Base-by-base conservation (phyloP, 2,888 invertebrate species). In the Phortica magna region DNA sequence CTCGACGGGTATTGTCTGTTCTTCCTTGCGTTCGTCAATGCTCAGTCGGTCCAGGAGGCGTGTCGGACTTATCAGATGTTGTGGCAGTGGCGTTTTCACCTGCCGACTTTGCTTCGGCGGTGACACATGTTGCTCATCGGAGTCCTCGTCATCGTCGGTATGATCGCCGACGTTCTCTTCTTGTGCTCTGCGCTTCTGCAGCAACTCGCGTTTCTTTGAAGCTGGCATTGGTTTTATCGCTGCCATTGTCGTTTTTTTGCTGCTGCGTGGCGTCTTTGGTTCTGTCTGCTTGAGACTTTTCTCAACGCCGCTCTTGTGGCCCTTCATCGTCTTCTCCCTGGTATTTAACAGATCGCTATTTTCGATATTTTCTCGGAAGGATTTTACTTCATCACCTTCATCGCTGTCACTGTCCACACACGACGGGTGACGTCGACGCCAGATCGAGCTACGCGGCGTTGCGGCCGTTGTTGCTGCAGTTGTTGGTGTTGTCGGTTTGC, bases 61-160 rank as follows among this genome's bases (percentile, higher is more conserved):
- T 7, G 91, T 86, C 0, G 92, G 92, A 72, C 91, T 92, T 14
- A 91, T 87, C 9, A 91, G 22, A 39, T 88, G 84, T n/a, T 84
- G 82, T 4, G 84, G 77, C 73, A 83, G 67, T 12, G 77, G 57
- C 3, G 71, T 76, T 67, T 19, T 39, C 70, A 0, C 65, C 81
- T 82, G 39, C 71, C 83, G 84, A 70, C 89, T 80, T 73, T 90
- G 91, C 59, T 92, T 92, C 1, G 92, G 91, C 12, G 92, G 92
- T 6, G 92, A 91, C 2, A 80, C 87, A 55, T 87, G 77, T 48
- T 72, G 72, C 9, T 10, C 61, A 12, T 82, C 80, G 7, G 80
- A 81, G 10, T 67, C 73, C 4, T 65, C 76, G 4, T 81, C 81
- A 10, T 80, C 82, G 19, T 79, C 79, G n/a, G 77, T 78, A 41